Evolutionary conservation across 2,113 vertebrate genomes (phyloP), one percentile per base, ranked within the genome.

Genomic region (Cynocephalus volans): DNA sequence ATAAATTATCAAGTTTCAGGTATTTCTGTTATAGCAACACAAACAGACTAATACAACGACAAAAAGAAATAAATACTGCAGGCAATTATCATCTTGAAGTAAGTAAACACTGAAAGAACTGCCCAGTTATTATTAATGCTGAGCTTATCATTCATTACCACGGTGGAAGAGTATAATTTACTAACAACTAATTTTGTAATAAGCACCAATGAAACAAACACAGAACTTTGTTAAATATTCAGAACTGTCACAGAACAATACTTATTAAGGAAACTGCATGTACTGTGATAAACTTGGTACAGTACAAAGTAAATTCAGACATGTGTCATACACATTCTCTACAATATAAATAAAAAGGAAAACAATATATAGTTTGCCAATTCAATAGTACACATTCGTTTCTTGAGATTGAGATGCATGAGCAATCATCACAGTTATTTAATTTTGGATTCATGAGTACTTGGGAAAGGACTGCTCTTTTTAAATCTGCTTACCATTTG

Each of bases 401-500:
- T 79, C 36, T 79, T 21, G 76, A 93, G 36, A 67, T 0, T 17
- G 19, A 85, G 13, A 56, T 33, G 2, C 33, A 69, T 76, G 41
- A 79, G 23, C 48, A 90, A 76, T 31, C 21, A 82, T 58, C 31
- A 83, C 0, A 28, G 36, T 23, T 60, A 76, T 60, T 81, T 85
- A 84, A 75, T 76, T 89, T 26, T 70, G 33, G 45, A 75, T 28
- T 70, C 28, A 76, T 41, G 41, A 41, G 62, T 31, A 41, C 13
- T 75, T 31, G 14, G 10, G n/a, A 79, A 90, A 88, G n/a, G 31
- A 62, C 76, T 12, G 3, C 31, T 95, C 1, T 28, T 75, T 76
- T 88, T 8, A 69, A 84, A 97, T 90, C 26, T 96, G 52, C 98
- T 99, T 97, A 99, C 99, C 99, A 99, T 99, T 98, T 98, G 98